These are phyloP conservation scores for Polyodon spathula DNA, from an alignment of 2,113 vertebrate species.

Conservation along the genomic window DNA sequence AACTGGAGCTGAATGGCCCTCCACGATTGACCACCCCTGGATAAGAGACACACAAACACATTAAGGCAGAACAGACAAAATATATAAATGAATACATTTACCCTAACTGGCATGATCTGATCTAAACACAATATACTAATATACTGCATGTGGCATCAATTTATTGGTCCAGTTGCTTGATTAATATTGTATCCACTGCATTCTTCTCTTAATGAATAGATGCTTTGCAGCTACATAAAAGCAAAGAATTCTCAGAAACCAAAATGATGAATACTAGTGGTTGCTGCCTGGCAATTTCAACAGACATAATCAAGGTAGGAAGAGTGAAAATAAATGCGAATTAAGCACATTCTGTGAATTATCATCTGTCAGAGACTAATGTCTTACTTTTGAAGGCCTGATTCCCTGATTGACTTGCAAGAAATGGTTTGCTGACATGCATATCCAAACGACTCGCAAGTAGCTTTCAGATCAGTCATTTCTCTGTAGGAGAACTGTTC, in stretches of 20 bases:
- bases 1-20: no score
- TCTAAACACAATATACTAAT: no score
- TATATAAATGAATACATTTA: no score
- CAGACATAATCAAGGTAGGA: neutral
- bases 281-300: conserved; percentile 10
- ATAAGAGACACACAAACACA: no score
- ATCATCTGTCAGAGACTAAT: neutral
- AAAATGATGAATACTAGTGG: neutral
- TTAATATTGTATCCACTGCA: no score
- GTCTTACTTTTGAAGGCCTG: neutral
- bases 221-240: no score
- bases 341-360: neutral
- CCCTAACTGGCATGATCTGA: no score
- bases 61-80: no score
- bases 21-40: no score
- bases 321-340: conserved; percentile 5
- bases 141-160: no score
- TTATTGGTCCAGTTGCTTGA: no score
- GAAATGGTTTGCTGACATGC: neutral
- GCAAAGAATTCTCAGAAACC: neutral
- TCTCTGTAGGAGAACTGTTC: neutral
- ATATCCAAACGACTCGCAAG: neutral
- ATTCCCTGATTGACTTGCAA: neutral
- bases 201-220: no score
- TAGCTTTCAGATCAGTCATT: neutral